A percentile compares a stretch with the other conserved stretches of the same genome.
Conservation (phyloP, 2,888 invertebrate genomes). For the Calameuta filiformis region DNA sequence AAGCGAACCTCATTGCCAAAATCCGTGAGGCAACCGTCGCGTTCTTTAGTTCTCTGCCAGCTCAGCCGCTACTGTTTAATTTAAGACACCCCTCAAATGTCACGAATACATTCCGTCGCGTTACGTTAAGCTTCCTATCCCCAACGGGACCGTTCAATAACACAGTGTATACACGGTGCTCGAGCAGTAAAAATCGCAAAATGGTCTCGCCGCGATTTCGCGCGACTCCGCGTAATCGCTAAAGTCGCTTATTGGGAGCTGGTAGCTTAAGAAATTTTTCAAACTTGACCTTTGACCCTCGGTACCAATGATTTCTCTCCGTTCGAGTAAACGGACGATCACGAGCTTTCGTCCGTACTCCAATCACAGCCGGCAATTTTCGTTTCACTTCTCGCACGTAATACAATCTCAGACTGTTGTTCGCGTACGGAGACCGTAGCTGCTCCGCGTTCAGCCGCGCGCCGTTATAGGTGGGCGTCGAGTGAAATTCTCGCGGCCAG, state of each 20-base stretch:
- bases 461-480: background rate
- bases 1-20: conserved; percentile 40
- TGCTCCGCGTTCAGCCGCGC: background rate
- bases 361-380: background rate
- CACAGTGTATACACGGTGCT: background rate
- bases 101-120: conserved; percentile 55
- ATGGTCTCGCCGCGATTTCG: background rate
- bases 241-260: background rate
- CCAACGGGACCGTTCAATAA: background rate
- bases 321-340: background rate
- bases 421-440: background rate
- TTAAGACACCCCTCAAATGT: conserved; percentile 63
- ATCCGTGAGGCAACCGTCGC: conserved; percentile 49
- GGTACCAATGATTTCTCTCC: background rate
- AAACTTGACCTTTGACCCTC: background rate
- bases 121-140: background rate
- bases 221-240: background rate
- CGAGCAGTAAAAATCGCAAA: background rate
- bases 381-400: background rate
- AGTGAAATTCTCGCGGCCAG: background rate
- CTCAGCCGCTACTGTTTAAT: conserved; percentile 53
- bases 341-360: background rate
- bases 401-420: background rate
- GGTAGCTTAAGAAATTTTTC: background rate
- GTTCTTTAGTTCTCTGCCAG: conserved; percentile 49